Conservation (phyloP, 2,888 invertebrate species). For the Epinotia demarniana region DNA sequence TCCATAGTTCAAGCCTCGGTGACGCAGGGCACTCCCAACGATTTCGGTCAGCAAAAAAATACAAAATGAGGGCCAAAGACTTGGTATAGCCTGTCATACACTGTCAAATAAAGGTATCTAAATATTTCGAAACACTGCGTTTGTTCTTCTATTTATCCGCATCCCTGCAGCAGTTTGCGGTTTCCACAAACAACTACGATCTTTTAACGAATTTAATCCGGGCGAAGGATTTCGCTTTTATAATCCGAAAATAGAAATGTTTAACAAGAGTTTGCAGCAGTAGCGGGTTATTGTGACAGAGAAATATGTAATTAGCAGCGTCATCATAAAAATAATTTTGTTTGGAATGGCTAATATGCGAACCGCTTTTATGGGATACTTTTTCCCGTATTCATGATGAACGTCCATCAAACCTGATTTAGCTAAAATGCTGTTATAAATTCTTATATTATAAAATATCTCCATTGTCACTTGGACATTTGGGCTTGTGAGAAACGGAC, state of each 20-base stretch:
- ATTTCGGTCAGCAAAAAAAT: too few relatives aligned
- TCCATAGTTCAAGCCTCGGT: too few relatives aligned
- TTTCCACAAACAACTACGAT: constrained; percentile 32
- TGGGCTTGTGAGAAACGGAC: too few relatives aligned
- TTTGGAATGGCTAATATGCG: not conserved
- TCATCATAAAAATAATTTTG: constrained; percentile 10
- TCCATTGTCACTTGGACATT: too few relatives aligned
- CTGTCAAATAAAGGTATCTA: too few relatives aligned
- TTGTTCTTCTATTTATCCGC: constrained; percentile 29
- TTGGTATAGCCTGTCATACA: too few relatives aligned
- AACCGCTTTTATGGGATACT: not conserved
- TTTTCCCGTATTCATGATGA: too few relatives aligned
- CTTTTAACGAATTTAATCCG: constrained; percentile 40
- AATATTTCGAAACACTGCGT: constrained; percentile 29
- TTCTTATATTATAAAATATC: too few relatives aligned
- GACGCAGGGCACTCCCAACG: too few relatives aligned
- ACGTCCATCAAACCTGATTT: too few relatives aligned
- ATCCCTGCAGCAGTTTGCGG: constrained; percentile 31
- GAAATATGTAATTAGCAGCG: constrained; percentile 5
- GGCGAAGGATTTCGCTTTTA: constrained; percentile 24
- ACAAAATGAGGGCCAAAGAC: too few relatives aligned
- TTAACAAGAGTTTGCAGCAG: constrained; percentile 4
- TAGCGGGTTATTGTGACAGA: constrained; percentile 14
- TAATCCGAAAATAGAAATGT: constrained; percentile 21
- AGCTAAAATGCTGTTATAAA: too few relatives aligned